phyloP scores from a whole-genome alignment of 2,888 invertebrate species.

The Nymphalis urticae region DNA sequence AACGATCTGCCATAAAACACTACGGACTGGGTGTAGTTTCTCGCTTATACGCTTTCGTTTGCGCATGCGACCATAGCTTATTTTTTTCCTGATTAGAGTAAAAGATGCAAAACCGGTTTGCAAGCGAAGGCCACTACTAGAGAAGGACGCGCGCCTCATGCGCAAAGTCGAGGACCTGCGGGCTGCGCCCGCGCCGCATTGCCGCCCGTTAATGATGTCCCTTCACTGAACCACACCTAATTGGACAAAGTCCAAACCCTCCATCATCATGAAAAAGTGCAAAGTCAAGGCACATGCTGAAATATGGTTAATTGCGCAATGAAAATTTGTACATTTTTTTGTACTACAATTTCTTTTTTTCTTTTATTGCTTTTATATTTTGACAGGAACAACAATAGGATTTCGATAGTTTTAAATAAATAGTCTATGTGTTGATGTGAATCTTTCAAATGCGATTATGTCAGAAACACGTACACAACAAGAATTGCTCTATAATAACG shows the following conservation, averaged over 20 bases:
- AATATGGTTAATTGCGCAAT: constrained; percentile 53
- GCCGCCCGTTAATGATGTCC: constrained; percentile 72
- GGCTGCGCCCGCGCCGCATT: constrained; percentile 46
- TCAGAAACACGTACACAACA: constrained; percentile 67
- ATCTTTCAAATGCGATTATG: constrained; percentile 60
- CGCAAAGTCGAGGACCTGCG: constrained; percentile 40
- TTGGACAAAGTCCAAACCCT: constrained; percentile 68
- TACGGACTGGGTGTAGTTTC: constrained; percentile 60
- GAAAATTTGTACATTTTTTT: background rate
- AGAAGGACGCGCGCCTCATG: constrained; percentile 53
- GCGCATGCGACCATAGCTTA: constrained; percentile 66
- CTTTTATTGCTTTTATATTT: no score
- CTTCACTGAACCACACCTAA: constrained; percentile 72
- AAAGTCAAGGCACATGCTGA: constrained; percentile 53
- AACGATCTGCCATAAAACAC: constrained; percentile 74
- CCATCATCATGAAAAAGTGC: constrained; percentile 65
- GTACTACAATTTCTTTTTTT: no score
- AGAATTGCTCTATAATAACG: constrained; percentile 78
- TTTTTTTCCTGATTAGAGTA: constrained; percentile 79
- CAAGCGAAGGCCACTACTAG: constrained; percentile 73
- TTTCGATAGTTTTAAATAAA: no score
- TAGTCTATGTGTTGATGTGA: constrained; percentile 39
- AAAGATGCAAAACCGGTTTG: constrained; percentile 79
- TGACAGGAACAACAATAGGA: no score
- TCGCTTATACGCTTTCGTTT: constrained; percentile 74